Evolutionary conservation across 2,113 vertebrate species (phyloP).

Genomic region (Leucopternis melanops): DNA sequence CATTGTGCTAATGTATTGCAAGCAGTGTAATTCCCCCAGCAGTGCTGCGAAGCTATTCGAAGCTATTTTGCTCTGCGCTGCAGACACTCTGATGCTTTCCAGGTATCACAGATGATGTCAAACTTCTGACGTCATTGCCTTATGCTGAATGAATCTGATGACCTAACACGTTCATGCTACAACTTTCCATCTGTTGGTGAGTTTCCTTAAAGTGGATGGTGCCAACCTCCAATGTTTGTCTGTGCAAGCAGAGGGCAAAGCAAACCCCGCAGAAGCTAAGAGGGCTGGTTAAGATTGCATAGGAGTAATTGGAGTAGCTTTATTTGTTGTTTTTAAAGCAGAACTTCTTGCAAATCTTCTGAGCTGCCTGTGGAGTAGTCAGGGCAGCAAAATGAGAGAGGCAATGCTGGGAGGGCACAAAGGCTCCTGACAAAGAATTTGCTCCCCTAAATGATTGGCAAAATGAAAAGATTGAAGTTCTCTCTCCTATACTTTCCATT

Average conservation of each 20-base stretch:
- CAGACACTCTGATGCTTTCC: background rate
- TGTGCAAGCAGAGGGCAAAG: background rate
- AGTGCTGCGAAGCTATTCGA: background rate
- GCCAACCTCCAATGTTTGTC: background rate
- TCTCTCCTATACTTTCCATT: background rate
- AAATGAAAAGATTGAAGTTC: background rate
- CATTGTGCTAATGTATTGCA: background rate
- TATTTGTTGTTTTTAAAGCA: background rate
- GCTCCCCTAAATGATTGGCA: background rate
- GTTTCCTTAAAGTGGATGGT: background rate
- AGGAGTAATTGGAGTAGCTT: background rate
- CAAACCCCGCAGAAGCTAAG: background rate
- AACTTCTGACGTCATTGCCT: background rate
- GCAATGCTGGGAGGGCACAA: background rate
- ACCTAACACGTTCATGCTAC: background rate
- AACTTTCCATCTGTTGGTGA: background rate
- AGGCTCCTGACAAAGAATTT: background rate
- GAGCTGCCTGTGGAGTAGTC: background rate
- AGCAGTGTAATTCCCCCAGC: background rate
- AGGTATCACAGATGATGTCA: conserved; percentile 2
- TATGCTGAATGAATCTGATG: background rate
- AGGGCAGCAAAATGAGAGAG: background rate
- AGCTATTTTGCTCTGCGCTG: background rate
- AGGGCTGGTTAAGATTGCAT: background rate
- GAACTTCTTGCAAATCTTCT: background rate